A percentile compares a stretch with the other conserved stretches of the same genome.
Conservation (phyloP, 1,140 invertebrate species). For the Drosophila bifasciata region DNA sequence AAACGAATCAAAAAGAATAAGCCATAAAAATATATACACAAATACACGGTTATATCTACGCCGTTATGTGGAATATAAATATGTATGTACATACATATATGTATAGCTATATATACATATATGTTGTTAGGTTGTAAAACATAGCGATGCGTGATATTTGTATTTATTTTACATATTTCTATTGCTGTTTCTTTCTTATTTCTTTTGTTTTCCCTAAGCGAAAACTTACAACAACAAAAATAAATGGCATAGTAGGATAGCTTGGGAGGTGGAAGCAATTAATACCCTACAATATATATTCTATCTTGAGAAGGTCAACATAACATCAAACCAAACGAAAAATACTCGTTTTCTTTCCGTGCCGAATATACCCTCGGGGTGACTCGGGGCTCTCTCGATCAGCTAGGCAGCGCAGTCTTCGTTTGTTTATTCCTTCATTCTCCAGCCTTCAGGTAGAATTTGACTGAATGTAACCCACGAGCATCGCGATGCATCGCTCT, state of each 20-base stretch:
- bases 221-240: constrained; percentile 49
- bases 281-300: too few species aligned
- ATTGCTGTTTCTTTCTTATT: background rate
- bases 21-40: constrained; percentile 56
- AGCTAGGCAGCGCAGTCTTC: too few species aligned
- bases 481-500: background rate
- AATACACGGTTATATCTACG: too few species aligned
- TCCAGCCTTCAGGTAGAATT: too few species aligned
- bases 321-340: too few species aligned
- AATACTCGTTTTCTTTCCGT: too few species aligned
- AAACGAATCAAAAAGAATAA: constrained; percentile 45
- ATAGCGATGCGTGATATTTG: constrained; percentile 68
- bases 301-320: too few species aligned
- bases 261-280: too few species aligned
- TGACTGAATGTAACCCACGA: too few species aligned
- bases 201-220: background rate
- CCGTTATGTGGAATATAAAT: constrained; percentile 14
- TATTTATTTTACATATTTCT: constrained; percentile 59
- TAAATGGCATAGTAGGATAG: background rate
- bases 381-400: too few species aligned
- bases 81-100: constrained; percentile 27
- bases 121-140: constrained; percentile 67
- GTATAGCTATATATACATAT: constrained; percentile 14
- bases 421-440: too few species aligned
- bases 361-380: too few species aligned